Evolutionary conservation across 2,113 vertebrate species (phyloP), one percentile per base, ranked within the genome.

Genomic region (Casuarius casuarius): DNA sequence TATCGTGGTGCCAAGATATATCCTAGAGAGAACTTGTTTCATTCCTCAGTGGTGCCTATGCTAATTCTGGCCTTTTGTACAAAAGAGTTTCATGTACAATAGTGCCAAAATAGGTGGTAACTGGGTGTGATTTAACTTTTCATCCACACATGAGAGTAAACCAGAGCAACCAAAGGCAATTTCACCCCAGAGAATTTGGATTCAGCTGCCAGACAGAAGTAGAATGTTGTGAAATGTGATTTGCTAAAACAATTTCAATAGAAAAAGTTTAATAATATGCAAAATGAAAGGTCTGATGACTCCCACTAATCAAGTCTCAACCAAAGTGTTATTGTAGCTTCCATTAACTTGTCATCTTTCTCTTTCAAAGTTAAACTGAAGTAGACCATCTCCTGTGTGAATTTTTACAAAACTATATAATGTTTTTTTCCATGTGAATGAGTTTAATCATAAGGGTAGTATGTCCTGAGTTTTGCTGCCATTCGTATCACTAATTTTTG

Each of bases 51-150:
- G 33, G 35, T 56, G 73, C 52, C 70, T 83, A 72, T 63, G 74
- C 68, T 96, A 97, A 97, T 96, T 97, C 67, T 95, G 79, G 7
- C 85, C 71, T 95, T 95, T 63, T 77, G 25, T 70, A 82, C 75
- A 87, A 88, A 94, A 95, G 40, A 1, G 8, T 68, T 80, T 94
- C n/a, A 46, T 48, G 48, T 35, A 46, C 9, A 92, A 40, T 49
- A 80, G 59, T 56, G 51, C 74, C 93, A 94, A 94, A 94, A 83
- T 63, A 48, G 76, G 56, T 94, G 51, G 72, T 35, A 80, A 81
- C 61, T 66, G 58, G 58, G 38, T 67, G 49, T 56, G 49, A 85
- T 95, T 82, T 89, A 89, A 92, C 22, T 76, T 96, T 80, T 85
- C 66, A n/a, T 71, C 46, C 35, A 28, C 8, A 49, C 3, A 15